Evolutionary conservation across 2,888 invertebrate species (phyloP), one percentile per base, ranked within the genome.

Genomic region (Conistra vaccinii): DNA sequence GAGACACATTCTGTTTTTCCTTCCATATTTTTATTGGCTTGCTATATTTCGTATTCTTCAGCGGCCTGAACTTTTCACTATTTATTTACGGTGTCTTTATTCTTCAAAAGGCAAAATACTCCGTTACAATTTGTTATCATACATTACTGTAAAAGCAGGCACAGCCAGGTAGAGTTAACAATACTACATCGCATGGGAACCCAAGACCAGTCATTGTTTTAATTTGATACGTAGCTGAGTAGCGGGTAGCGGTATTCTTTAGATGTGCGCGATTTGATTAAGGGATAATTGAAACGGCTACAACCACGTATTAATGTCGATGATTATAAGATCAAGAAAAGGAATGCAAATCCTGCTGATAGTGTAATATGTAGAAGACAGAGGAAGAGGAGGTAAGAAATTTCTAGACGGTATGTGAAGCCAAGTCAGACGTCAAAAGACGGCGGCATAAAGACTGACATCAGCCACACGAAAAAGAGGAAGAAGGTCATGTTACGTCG

Each of bases 201-300:
- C 4, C 17, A 29, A 67, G 67, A 67, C 55, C 51, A 66, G 35
- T 17, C 71, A 76, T 85, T 81, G 81, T 76, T 69, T 60, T 45
- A 75, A 70, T 61, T 68, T 81, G 74, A 70, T 65, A 57, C 53
- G 62, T 74, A 55, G 57, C 70, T n/a, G 80, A 71, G 42, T 76
- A 82, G 69, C 85, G 81, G 82, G 42, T 76, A 82, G 69, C 85
- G 81, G 82, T 69, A 68, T n/a, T 69, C 35, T 58, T 63, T 51
- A 75, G 84, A 58, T 71, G 39, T 35, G n/a, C 42, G 48, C 32
- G 23, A 26, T 14, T 61, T 81, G 69, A 80, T 82, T 69, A 80
- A 82, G 83, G 79, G 67, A 20, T 67, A 57, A 82, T 76, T 51
- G 17, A 67, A 48, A 82, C 32, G 14, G 14, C 3, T 62, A 32